These are phyloP conservation scores for Drosophila pseudotakahashii DNA, from an alignment of 2,888 invertebrate genomes.

Conservation along the genomic window DNA sequence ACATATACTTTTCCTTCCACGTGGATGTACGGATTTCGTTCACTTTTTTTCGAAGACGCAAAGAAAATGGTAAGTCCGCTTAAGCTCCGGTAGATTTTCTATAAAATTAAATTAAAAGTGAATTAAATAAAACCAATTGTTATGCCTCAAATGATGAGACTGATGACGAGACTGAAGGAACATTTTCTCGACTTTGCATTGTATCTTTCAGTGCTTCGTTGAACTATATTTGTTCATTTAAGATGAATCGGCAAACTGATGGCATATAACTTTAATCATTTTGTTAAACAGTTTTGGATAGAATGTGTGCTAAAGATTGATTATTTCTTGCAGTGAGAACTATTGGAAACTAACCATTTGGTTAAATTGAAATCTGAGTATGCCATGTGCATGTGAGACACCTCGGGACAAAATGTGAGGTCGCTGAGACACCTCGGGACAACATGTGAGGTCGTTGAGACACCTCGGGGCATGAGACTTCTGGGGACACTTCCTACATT, in stretches of 20 bases:
- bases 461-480: constrained; percentile 4
- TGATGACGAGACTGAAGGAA: constrained; percentile 82
- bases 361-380: background rate
- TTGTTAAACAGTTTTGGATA: background rate
- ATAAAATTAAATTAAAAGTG: background rate
- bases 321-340: constrained; percentile 45
- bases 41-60: constrained; percentile 20
- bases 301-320: background rate
- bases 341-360: background rate
- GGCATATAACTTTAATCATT: constrained; percentile 38
- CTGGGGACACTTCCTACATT: background rate
- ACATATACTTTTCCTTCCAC: constrained; percentile 10
- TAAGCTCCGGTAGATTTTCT: too few species aligned
- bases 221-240: constrained; percentile 68
- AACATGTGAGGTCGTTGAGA: constrained; percentile 2
- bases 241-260: constrained; percentile 74
- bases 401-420: constrained; percentile 7
- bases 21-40: constrained; percentile 1
- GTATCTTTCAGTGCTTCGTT: constrained; percentile 67
- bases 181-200: constrained; percentile 52
- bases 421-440: constrained; percentile 8
- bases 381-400: constrained; percentile 19
- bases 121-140: background rate
- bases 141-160: constrained; percentile 79
- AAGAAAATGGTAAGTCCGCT: constrained; percentile 53